Conservation (phyloP, 2,888 invertebrate genomes). For the Pachymerium ferrugineum region DNA sequence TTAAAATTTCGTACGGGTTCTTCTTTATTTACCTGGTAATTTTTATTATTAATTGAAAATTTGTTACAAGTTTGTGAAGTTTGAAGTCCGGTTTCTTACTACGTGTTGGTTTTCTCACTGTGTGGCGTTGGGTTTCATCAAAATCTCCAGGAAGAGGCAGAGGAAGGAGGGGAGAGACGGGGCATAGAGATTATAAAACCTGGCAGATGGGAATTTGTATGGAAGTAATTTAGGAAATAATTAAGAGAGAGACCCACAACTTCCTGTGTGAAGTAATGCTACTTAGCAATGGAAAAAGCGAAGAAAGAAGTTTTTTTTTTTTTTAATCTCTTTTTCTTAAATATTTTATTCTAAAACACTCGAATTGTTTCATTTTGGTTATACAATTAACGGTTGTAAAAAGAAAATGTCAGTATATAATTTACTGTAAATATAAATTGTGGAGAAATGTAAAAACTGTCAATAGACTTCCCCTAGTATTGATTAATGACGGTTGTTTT, state of each 20-base stretch:
- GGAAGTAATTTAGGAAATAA: slow-evolving; percentile 21
- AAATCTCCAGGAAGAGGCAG: slow-evolving; percentile 18
- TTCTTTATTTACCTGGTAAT: neutral
- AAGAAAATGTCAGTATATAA: too few relatives aligned
- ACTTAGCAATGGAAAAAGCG: neutral
- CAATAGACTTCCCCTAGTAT: neutral
- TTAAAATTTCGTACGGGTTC: neutral
- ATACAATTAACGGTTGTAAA: too few relatives aligned
- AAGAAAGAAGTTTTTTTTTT: neutral
- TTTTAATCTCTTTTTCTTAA: neutral
- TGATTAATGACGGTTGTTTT: neutral
- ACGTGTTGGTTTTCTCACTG: neutral
- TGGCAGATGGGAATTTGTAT: slow-evolving; percentile 21
- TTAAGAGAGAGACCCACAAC: slow-evolving; percentile 21
- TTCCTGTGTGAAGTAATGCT: slow-evolving; percentile 1
- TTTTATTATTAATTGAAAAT: neutral
- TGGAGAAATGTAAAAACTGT: neutral
- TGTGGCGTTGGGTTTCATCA: neutral
- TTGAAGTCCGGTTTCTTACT: neutral
- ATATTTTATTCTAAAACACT: neutral
- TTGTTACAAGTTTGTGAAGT: neutral
- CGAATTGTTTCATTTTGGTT: neutral
- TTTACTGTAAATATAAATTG: too few relatives aligned
- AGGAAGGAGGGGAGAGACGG: neutral
- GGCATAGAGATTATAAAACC: slow-evolving; percentile 10